Evolutionary conservation across 2,113 vertebrate species (phyloP).

Genomic region (Elanus axillaris): DNA sequence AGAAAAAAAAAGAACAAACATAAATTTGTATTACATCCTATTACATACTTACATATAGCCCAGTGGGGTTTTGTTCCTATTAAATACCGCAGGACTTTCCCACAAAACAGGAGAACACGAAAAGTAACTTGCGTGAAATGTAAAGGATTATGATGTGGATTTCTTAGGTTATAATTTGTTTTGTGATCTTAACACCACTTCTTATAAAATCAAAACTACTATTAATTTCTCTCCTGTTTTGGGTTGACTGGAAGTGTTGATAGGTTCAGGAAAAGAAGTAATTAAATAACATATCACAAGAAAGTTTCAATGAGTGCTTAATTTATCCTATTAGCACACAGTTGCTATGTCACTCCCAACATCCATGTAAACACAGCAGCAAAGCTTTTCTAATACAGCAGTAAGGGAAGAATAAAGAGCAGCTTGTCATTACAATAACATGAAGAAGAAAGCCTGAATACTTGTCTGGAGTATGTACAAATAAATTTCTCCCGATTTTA

Average conservation of each 20-base stretch:
- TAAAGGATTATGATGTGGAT: not conserved
- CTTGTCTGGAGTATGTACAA: not conserved
- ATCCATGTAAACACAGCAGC: not conserved
- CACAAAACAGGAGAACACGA: not conserved
- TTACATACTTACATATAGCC: not conserved
- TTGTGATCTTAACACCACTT: not conserved
- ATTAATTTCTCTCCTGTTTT: not conserved
- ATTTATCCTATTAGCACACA: not conserved
- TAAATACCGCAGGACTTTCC: not conserved
- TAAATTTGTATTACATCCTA: not conserved
- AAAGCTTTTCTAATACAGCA: not conserved
- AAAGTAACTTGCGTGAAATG: not conserved
- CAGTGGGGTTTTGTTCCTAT: not conserved
- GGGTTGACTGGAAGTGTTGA: not conserved
- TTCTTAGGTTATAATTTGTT: not conserved
- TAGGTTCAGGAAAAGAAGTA: not conserved
- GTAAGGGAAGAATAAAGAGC: not conserved
- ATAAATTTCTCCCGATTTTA: not conserved
- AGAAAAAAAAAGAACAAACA: not conserved
- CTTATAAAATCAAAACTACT: not conserved
- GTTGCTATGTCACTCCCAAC: not conserved
- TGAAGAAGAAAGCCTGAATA: not conserved
- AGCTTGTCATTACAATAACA: not conserved
- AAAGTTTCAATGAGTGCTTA: not conserved
- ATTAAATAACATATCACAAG: not conserved